phyloP scores from a whole-genome alignment of 2,113 vertebrate genomes.

The Oceanites oceanicus region DNA sequence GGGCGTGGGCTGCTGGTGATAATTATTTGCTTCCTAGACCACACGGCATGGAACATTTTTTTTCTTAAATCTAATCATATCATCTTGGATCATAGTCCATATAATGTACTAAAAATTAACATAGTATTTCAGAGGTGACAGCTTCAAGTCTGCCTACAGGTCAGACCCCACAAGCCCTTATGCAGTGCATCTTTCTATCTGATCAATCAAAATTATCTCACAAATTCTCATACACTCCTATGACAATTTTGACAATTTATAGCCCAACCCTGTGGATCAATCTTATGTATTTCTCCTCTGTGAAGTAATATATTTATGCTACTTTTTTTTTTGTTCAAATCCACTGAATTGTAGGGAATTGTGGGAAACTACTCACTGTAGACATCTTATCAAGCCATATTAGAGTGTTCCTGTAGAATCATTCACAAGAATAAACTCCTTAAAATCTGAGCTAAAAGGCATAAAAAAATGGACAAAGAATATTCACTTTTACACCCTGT shows the following conservation, averaged over 20 bases:
- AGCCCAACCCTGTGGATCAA: neutral
- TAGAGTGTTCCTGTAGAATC: neutral
- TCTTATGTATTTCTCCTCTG: conserved; percentile 18
- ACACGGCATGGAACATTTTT: neutral
- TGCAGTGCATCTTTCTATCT: neutral
- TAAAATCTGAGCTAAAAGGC: neutral
- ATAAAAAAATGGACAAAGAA: neutral
- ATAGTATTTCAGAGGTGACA: neutral
- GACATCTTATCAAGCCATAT: neutral
- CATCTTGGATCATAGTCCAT: neutral
- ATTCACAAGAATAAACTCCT: neutral
- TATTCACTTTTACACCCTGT: neutral
- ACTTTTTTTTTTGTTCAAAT: neutral
- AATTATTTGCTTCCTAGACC: neutral
- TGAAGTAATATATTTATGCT: conserved; percentile 32
- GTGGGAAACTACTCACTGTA: neutral
- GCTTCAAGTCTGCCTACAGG: neutral
- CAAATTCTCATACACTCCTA: neutral
- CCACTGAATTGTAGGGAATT: neutral
- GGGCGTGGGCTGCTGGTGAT: neutral
- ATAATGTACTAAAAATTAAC: neutral
- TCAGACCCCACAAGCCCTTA: neutral
- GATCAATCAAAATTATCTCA: neutral
- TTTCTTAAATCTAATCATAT: neutral
- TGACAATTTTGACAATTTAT: neutral